These are phyloP conservation scores for Macaria liturata DNA, from an alignment of 2,888 invertebrate genomes.

Conservation along the genomic window DNA sequence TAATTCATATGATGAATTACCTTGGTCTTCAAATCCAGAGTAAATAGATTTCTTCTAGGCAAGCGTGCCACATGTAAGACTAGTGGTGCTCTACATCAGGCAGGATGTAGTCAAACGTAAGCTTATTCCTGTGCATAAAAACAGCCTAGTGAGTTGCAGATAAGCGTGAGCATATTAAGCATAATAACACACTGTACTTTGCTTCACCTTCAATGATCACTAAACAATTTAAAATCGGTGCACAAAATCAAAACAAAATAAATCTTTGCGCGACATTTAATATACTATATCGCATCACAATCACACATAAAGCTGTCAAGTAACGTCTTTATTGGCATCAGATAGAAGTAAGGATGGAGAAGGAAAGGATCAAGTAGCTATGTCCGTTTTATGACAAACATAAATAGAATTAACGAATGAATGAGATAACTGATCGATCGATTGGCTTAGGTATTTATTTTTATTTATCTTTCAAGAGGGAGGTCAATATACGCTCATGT, in stretches of 20 bases:
- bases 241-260: constrained; percentile 37
- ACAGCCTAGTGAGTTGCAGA: no score
- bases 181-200: no score
- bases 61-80: no score
- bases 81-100: no score
- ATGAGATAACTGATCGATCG: constrained; percentile 39
- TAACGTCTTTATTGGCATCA: constrained; percentile 43
- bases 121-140: no score
- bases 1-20: no score
- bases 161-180: no score
- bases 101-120: no score
- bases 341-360: constrained; percentile 31
- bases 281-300: constrained; percentile 42
- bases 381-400: constrained; percentile 54
- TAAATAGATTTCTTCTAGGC: no score
- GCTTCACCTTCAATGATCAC: constrained; percentile 6
- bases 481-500: no score
- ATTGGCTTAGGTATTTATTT: constrained; percentile 2
- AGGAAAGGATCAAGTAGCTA: constrained; percentile 25
- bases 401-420: constrained; percentile 60
- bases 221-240: constrained; percentile 29
- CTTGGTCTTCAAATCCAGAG: no score
- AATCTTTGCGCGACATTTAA: constrained; percentile 38
- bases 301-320: constrained; percentile 50
- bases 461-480: no score